Evolutionary conservation across 2,797 vertebrate genomes (phyloP).

Genomic region (Thamnophis elegans): DNA sequence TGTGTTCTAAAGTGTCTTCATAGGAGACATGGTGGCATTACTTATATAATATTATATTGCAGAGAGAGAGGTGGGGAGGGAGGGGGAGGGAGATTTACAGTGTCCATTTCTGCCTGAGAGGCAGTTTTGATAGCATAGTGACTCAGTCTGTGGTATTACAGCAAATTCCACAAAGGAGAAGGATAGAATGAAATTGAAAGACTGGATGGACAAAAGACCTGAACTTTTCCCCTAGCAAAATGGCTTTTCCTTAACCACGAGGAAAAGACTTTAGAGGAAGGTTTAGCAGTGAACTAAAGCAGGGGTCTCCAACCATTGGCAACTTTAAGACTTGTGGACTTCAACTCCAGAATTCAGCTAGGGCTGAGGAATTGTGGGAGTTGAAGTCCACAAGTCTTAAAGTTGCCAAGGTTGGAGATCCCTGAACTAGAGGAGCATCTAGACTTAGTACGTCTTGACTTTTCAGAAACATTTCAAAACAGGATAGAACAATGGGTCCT

Average conservation of each 20-base stretch:
- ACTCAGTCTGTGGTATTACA: background rate
- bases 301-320: too few relatives aligned
- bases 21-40: slow-evolving; percentile 23
- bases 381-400: too few relatives aligned
- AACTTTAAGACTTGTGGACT: too few relatives aligned
- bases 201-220: background rate
- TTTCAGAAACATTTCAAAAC: background rate
- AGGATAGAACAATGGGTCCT: background rate
- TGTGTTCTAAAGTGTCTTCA: background rate
- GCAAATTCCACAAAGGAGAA: background rate
- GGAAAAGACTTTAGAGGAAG: background rate
- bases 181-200: background rate
- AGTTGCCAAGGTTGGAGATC: too few relatives aligned
- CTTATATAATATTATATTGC: background rate
- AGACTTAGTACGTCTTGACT: background rate
- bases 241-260: background rate
- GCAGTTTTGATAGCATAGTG: background rate
- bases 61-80: background rate
- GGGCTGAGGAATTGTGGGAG: too few relatives aligned
- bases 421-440: background rate
- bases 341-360: too few relatives aligned
- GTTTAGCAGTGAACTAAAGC: background rate
- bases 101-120: background rate
- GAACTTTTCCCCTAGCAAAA: background rate
- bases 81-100: background rate